phyloP scores from a whole-genome alignment of 1,140 invertebrate genomes.

The Microplitis demolitor region DNA sequence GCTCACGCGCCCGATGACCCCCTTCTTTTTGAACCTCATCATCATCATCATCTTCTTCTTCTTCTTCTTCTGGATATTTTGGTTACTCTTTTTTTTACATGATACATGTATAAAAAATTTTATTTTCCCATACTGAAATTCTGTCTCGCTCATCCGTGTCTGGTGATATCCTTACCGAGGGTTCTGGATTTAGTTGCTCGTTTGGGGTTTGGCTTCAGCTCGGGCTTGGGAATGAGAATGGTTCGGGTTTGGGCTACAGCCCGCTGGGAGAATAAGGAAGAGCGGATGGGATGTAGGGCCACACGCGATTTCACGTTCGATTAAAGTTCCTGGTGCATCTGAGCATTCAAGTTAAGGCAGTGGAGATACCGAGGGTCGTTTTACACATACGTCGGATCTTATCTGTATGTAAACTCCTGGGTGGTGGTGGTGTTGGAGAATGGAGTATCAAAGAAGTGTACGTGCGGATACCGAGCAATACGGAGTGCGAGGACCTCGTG shows the following conservation, averaged over 20 bases:
- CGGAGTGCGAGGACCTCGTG: no score
- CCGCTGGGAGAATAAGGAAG: neutral
- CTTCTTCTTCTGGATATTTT: no score
- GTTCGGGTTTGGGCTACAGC: neutral
- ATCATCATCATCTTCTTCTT: no score
- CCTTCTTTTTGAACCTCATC: neutral
- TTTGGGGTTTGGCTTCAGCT: no score
- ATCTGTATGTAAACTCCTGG: neutral
- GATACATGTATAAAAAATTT: no score
- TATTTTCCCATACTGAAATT: no score
- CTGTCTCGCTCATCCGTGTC: neutral
- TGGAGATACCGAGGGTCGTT: neutral
- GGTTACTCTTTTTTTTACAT: no score
- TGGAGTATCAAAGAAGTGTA: no score
- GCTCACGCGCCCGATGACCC: constrained; percentile 20
- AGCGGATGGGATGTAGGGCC: neutral
- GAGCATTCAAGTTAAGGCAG: neutral
- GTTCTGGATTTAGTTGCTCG: no score
- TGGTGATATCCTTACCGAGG: neutral
- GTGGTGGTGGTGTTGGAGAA: no score
- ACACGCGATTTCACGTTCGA: constrained; percentile 22
- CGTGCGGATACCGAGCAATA: no score
- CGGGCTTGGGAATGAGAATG: no score
- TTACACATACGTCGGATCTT: neutral
- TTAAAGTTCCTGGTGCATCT: constrained; percentile 8